phyloP scores from a whole-genome alignment of 2,113 vertebrate genomes.

The Euleptes europaea region DNA sequence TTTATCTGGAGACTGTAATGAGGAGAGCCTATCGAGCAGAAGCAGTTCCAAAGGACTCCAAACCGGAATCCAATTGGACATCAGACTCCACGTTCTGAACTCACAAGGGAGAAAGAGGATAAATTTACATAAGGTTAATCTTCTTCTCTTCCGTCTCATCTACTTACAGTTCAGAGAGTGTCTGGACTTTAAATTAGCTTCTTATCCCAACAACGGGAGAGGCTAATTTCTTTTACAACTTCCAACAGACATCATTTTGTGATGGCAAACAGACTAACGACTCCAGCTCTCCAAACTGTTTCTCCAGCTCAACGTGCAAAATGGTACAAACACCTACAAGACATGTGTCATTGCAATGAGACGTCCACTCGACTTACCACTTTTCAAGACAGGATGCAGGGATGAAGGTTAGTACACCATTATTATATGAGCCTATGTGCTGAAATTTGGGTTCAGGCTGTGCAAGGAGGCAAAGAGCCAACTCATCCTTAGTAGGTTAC shows the following conservation, averaged over 20 bases:
- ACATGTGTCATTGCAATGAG: background rate
- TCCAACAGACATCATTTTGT: constrained; percentile 18
- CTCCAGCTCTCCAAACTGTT: background rate
- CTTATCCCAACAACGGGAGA: constrained; percentile 11
- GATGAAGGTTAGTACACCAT: background rate
- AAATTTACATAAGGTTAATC: constrained; percentile 28
- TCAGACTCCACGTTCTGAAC: background rate
- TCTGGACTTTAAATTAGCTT: constrained; percentile 8
- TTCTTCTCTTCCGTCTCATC: constrained; percentile 14
- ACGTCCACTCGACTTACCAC: background rate
- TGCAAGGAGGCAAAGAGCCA: background rate
- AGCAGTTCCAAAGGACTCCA: background rate
- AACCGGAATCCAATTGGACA: background rate
- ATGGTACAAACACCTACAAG: background rate
- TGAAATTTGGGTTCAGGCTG: background rate
- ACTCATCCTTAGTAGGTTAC: background rate
- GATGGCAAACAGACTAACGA: constrained; percentile 10
- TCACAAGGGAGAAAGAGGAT: constrained; percentile 10
- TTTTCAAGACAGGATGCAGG: background rate
- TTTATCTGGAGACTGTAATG: background rate
- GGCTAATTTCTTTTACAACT: constrained; percentile 18
- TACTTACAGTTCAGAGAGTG: background rate
- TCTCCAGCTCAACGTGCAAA: background rate
- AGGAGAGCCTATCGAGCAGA: background rate
- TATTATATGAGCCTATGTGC: background rate